phyloP scores from a whole-genome alignment of 2,888 invertebrate genomes.

The Salpingus planirostris region DNA sequence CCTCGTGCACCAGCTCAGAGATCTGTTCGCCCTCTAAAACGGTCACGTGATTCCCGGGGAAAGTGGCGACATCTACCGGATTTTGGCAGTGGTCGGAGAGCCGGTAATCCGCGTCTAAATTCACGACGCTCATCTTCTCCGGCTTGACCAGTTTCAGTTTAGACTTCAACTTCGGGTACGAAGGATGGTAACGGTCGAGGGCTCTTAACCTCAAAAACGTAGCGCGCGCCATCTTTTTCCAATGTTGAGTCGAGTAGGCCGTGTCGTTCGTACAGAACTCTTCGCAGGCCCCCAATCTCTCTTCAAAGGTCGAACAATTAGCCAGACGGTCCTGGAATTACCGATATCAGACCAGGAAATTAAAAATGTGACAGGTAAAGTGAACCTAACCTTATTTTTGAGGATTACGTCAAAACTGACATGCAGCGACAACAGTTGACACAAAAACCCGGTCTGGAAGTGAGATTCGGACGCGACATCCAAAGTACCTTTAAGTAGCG shows the following conservation, averaged over 20 bases:
- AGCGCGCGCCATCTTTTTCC: conserved; percentile 1
- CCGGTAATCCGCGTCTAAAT: background rate
- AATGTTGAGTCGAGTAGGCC: conserved; percentile 1
- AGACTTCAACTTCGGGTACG: conserved; percentile 2
- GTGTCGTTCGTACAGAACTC: conserved; percentile 8
- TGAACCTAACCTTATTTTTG: conserved; percentile 2
- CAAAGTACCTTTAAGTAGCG: conserved; percentile 42
- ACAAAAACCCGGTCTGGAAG: conserved; percentile 48
- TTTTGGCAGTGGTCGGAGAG: background rate
- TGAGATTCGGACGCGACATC: conserved; percentile 41
- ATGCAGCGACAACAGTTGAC: conserved; percentile 22
- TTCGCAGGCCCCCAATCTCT: background rate
- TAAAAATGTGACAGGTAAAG: background rate
- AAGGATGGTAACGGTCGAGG: background rate
- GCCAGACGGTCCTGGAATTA: background rate
- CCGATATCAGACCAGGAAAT: background rate
- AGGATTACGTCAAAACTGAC: conserved; percentile 1
- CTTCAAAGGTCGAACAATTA: background rate
- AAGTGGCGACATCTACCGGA: conserved; percentile 48
- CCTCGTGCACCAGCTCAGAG: too few species aligned
- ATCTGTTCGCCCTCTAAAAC: conserved; percentile 58
- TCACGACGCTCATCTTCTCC: background rate
- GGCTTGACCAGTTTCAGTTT: conserved; percentile 2
- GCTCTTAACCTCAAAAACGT: background rate
- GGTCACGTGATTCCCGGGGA: conserved; percentile 62